Percentiles rank a stretch among this genome's conserved stretches.
Conservation (phyloP, 2,797 vertebrate species). For the Mus minutoides region DNA sequence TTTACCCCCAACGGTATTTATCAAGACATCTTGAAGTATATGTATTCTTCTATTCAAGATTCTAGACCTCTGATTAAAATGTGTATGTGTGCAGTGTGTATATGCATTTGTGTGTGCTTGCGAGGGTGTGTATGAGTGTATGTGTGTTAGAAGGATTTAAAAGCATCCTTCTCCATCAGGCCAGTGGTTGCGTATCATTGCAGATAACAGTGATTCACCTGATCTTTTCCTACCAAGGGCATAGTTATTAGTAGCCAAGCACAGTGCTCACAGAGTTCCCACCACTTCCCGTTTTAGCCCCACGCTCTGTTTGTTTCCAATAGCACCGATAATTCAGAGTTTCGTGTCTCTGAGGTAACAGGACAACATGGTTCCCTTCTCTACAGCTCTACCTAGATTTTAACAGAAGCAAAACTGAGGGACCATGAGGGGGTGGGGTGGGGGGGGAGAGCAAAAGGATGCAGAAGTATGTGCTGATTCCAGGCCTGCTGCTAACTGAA, state of each 20-base stretch:
- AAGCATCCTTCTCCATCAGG: neutral
- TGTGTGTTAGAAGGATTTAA: neutral
- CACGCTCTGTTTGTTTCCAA: neutral
- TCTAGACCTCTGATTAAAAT: conserved; percentile 35
- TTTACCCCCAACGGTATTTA: neutral
- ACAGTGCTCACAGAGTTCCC: neutral
- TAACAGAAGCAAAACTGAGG: neutral
- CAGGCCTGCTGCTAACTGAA: conserved; percentile 3
- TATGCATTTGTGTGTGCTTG: too few species aligned
- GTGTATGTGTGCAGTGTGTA: neutral
- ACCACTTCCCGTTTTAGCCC: neutral
- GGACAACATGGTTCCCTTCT: neutral
- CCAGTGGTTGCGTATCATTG: neutral
- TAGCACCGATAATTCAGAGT: neutral
- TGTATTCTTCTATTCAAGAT: neutral
- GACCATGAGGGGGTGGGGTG: neutral
- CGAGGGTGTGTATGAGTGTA: neutral
- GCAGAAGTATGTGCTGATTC: neutral
- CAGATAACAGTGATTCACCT: neutral
- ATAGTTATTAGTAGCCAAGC: neutral
- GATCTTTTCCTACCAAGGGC: neutral
- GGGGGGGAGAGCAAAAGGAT: neutral
- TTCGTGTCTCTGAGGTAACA: neutral
- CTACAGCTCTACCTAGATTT: neutral
- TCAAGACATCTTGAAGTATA: neutral